These are phyloP conservation scores for Hirtodrosophila alboralis DNA, from an alignment of 2,888 invertebrate genomes.

Conservation along the genomic window DNA sequence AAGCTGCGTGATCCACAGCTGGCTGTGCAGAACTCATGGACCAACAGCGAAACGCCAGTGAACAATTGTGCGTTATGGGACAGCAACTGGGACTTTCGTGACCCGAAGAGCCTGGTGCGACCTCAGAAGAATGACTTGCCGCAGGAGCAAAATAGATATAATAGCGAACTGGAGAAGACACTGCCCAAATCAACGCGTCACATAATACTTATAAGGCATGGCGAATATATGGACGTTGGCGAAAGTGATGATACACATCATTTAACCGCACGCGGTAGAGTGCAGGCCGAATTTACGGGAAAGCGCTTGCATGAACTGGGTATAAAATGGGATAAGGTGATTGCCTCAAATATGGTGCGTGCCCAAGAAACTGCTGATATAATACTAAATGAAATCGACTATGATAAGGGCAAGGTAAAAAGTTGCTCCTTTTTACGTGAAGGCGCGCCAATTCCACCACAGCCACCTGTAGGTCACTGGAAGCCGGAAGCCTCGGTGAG, in stretches of 20 bases:
- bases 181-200: constrained; percentile 88
- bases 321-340: constrained; percentile 91
- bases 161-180: constrained; percentile 87
- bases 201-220: constrained; percentile 95
- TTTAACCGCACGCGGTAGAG: constrained; percentile 91
- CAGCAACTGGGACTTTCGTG: constrained; percentile 94
- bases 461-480: constrained; percentile 95
- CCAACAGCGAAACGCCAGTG: constrained; percentile 84
- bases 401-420: constrained; percentile 86
- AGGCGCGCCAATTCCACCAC: constrained; percentile 97
- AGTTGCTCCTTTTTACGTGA: constrained; percentile 92
- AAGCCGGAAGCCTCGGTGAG: constrained; percentile 91
- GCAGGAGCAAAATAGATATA: constrained; percentile 88
- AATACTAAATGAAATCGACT: constrained; percentile 89
- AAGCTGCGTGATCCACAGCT: constrained; percentile 84
- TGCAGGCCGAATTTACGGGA: constrained; percentile 95
- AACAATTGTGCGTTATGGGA: constrained; percentile 89
- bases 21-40: constrained; percentile 89
- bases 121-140: constrained; percentile 85
- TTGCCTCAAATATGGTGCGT: constrained; percentile 96
- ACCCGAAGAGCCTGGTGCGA: constrained; percentile 89
- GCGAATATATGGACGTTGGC: constrained; percentile 94
- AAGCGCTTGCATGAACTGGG: constrained; percentile 90
- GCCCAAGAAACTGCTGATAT: constrained; percentile 96
- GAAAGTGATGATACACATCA: constrained; percentile 89